Conservation (phyloP, 2,113 vertebrate species). For the Lucifuga dentata region DNA sequence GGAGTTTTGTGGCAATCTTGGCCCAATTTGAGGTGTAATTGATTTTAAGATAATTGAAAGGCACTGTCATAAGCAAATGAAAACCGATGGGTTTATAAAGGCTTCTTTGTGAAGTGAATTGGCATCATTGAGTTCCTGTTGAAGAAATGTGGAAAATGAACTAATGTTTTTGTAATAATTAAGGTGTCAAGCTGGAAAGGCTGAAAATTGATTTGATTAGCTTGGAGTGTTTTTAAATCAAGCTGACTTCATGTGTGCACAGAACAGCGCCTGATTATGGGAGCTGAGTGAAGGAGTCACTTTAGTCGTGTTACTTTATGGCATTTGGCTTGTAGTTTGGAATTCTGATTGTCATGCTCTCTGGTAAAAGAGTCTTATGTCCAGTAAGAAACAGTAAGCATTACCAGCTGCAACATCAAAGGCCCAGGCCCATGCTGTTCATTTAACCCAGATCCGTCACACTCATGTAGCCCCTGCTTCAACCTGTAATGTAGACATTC, state of each 20-base stretch:
- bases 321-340: constrained; percentile 79
- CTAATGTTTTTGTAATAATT: constrained; percentile 51
- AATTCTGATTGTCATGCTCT: constrained; percentile 79
- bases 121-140: constrained; percentile 11
- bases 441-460: constrained; percentile 75
- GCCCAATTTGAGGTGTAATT: constrained; percentile 3
- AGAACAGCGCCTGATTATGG: constrained; percentile 50
- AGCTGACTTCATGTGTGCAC: constrained; percentile 27
- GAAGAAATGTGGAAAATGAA: constrained; percentile 28
- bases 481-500: constrained; percentile 75
- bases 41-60: constrained; percentile 10
- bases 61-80: constrained; percentile 35
- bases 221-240: not conserved
- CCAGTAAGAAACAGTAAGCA: constrained; percentile 73
- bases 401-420: constrained; percentile 83
- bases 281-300: constrained; percentile 49
- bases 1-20: constrained; percentile 10
- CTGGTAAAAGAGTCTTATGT: constrained; percentile 64
- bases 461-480: constrained; percentile 62
- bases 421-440: constrained; percentile 62
- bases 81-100: constrained; percentile 51
- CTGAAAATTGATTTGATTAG: constrained; percentile 24
- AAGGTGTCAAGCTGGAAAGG: constrained; percentile 35
- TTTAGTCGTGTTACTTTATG: constrained; percentile 73
- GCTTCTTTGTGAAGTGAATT: constrained; percentile 42